A percentile compares a stretch with the other conserved stretches of the same genome.
Evolutionary conservation across 2,888 invertebrate genomes (phyloP).

Genomic region (Lypha dubia): DNA sequence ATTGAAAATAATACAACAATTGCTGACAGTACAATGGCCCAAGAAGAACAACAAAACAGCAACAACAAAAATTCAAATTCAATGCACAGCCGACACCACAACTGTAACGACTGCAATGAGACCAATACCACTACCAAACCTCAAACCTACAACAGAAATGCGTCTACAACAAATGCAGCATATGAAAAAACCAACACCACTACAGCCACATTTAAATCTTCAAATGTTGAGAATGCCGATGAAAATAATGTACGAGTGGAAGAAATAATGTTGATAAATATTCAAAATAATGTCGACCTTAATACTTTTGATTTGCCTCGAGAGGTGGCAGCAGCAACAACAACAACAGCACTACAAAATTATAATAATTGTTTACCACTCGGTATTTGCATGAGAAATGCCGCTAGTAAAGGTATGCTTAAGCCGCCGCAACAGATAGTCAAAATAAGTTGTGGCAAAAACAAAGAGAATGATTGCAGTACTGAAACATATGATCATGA

Average conservation of each 20-base stretch:
- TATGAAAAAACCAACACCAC: not conserved
- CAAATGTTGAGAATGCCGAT: slow-evolving; percentile 24
- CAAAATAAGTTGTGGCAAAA: slow-evolving; percentile 23
- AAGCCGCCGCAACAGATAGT: slow-evolving; percentile 1
- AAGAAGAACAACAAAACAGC: slow-evolving; percentile 58
- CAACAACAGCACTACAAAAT: slow-evolving; percentile 27
- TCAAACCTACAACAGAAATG: slow-evolving; percentile 30
- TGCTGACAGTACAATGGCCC: slow-evolving; percentile 53
- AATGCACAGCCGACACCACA: slow-evolving; percentile 46
- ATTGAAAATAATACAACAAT: slow-evolving; percentile 67
- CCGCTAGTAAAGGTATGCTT: slow-evolving; percentile 46
- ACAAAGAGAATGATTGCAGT: slow-evolving; percentile 47
- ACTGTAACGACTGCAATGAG: slow-evolving; percentile 19
- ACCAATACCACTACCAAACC: slow-evolving; percentile 18
- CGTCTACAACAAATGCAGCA: not conserved
- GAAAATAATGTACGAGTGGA: slow-evolving; percentile 32
- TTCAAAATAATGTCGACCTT: slow-evolving; percentile 64
- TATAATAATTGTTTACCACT: slow-evolving; percentile 16
- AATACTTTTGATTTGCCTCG: slow-evolving; percentile 44
- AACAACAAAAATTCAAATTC: slow-evolving; percentile 19
- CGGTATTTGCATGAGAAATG: slow-evolving; percentile 22
- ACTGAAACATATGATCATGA: slow-evolving; percentile 29
- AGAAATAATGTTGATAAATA: slow-evolving; percentile 60
- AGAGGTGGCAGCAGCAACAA: slow-evolving; percentile 6
- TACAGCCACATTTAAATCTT: slow-evolving; percentile 34